Percentiles rank a stretch among this genome's conserved stretches.
Evolutionary conservation across 2,797 vertebrate genomes (phyloP).

Genomic region (Odontamblyopus rebecca): DNA sequence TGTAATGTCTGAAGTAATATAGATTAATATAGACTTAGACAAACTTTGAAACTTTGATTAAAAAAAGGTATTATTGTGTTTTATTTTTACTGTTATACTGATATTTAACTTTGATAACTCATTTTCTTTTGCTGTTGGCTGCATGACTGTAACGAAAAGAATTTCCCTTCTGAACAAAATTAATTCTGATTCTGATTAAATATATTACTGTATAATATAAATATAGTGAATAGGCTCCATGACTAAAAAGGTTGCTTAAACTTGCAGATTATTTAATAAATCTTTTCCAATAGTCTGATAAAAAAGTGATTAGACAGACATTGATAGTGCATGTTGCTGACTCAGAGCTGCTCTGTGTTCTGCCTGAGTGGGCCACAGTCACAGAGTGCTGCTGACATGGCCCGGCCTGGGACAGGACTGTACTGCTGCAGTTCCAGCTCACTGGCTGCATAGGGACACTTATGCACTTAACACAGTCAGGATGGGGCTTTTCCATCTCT

Average conservation of each 20-base stretch:
- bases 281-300: neutral
- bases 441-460: slow-evolving; percentile 71
- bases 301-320: neutral
- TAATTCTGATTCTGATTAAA: too few relatives aligned
- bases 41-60: too few relatives aligned
- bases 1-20: too few relatives aligned
- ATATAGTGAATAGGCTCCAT: too few relatives aligned
- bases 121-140: too few relatives aligned
- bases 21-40: too few relatives aligned
- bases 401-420: slow-evolving; percentile 70
- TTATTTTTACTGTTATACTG: too few relatives aligned
- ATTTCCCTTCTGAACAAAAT: too few relatives aligned
- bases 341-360: slow-evolving; percentile 64
- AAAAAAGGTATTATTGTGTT: too few relatives aligned
- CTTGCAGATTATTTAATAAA: neutral
- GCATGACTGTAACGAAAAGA: too few relatives aligned
- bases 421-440: slow-evolving; percentile 77
- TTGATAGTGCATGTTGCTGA: slow-evolving; percentile 32
- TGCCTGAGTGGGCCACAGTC: slow-evolving; percentile 70
- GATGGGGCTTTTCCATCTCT: slow-evolving; percentile 59
- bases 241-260: neutral
- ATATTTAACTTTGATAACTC: too few relatives aligned
- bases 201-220: too few relatives aligned
- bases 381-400: slow-evolving; percentile 67
- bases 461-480: slow-evolving; percentile 73